Evolutionary conservation across 2,888 invertebrate genomes (phyloP).

Genomic region (Tipula unca): DNA sequence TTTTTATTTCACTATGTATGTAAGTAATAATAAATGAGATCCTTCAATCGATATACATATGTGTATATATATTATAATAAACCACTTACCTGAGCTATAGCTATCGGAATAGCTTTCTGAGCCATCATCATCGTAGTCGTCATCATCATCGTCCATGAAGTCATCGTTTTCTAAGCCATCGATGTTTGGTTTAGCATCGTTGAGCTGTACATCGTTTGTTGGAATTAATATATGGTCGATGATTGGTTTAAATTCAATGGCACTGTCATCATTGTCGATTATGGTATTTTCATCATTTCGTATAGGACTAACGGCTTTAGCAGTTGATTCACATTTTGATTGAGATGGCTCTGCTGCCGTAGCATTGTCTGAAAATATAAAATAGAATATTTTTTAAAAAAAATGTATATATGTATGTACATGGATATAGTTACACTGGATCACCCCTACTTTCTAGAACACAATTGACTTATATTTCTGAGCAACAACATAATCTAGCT

Average conservation of each 20-base stretch:
- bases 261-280: neutral
- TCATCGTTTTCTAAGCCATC: neutral
- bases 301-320: neutral
- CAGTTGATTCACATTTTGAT: neutral
- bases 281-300: neutral
- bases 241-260: neutral
- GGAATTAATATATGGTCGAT: neutral
- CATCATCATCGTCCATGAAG: neutral
- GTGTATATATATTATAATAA: neutral
- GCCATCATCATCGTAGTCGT: slow-evolving; percentile 14
- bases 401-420: too few relatives aligned
- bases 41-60: neutral
- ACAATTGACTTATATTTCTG: too few relatives aligned
- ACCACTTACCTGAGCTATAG: slow-evolving; percentile 39
- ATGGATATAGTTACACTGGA: too few relatives aligned
- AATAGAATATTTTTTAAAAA: neutral
- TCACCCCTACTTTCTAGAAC: too few relatives aligned
- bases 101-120: slow-evolving; percentile 38
- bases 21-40: neutral
- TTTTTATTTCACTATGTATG: neutral
- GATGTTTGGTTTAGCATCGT: neutral
- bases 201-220: neutral
- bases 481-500: too few relatives aligned
- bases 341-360: neutral
- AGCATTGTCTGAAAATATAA: neutral